phyloP scores from a whole-genome alignment of 30 jellyfish, hydroid and myxozoan species.

The Aurelia coerulea region DNA sequence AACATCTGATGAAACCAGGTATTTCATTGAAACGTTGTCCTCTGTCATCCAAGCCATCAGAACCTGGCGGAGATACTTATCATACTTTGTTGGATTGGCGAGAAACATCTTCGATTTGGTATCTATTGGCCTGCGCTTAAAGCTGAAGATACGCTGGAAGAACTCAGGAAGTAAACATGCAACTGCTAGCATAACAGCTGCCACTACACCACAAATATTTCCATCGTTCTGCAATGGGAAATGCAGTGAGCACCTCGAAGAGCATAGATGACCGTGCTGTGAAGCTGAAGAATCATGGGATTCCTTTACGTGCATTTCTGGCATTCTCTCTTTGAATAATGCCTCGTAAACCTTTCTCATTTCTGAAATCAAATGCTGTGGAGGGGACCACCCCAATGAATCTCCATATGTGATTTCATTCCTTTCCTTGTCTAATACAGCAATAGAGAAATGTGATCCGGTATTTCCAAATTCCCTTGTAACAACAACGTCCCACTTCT shows the following conservation, averaged over 20 bases:
- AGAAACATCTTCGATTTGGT: not conserved
- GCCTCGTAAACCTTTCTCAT: not conserved
- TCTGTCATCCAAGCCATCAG: slow-evolving; percentile 6
- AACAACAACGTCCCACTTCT: no score
- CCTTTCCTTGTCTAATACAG: no score
- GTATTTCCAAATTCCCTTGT: no score
- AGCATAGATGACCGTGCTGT: slow-evolving; percentile 1
- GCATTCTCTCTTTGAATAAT: not conserved
- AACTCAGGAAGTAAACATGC: no score
- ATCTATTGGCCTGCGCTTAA: not conserved
- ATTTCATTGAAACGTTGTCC: not conserved
- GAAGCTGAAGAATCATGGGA: not conserved
- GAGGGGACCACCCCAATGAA: no score
- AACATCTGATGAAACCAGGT: not conserved
- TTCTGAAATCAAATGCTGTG: no score
- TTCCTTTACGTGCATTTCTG: not conserved
- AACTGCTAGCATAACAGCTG: not conserved
- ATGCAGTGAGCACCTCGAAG: slow-evolving; percentile 20
- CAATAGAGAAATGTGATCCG: no score
- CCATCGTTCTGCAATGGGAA: slow-evolving; percentile 13
- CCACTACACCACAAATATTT: no score
- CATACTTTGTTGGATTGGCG: slow-evolving; percentile 12
- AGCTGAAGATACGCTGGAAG: not conserved
- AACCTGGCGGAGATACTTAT: slow-evolving; percentile 7
- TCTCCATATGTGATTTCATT: no score